These are phyloP conservation scores for Sphaeramia orbicularis DNA, from an alignment of 2,797 vertebrate species.

Conservation along the genomic window DNA sequence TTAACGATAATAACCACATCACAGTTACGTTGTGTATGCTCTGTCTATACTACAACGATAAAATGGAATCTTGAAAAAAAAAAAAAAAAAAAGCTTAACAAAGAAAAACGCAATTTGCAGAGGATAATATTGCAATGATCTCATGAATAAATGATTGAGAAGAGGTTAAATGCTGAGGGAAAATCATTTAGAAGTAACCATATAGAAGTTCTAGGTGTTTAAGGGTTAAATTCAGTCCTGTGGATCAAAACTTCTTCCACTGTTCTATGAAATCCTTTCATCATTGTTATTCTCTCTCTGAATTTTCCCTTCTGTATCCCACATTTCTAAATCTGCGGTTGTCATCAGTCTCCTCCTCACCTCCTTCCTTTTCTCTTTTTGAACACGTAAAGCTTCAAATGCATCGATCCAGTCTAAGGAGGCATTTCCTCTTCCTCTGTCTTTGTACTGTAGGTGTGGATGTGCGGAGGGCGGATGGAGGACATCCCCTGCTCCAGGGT, in stretches of 20 bases:
- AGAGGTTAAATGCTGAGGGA: too few relatives aligned
- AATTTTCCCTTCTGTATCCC: slow-evolving; percentile 13
- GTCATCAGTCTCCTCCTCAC: slow-evolving; percentile 19
- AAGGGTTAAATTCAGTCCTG: too few relatives aligned
- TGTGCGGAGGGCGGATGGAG: slow-evolving; percentile 98
- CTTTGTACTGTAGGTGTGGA: slow-evolving; percentile 90
- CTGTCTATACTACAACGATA: too few relatives aligned
- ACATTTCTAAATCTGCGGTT: slow-evolving; percentile 47
- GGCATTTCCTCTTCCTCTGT: neutral
- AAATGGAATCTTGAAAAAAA: too few relatives aligned
- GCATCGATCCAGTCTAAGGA: neutral
- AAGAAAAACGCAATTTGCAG: too few relatives aligned
- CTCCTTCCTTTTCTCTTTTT: slow-evolving; percentile 30
- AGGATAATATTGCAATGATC: too few relatives aligned
- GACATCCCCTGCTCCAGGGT: slow-evolving; percentile 97
- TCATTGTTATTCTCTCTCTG: slow-evolving; percentile 18
- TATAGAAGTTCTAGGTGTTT: too few relatives aligned
- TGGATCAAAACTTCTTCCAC: neutral
- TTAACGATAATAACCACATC: too few relatives aligned
- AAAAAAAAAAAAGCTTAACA: too few relatives aligned
- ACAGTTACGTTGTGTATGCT: too few relatives aligned
- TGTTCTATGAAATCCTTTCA: slow-evolving; percentile 1
- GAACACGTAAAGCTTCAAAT: neutral
- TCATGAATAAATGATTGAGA: too few relatives aligned
- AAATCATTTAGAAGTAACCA: too few relatives aligned